Evolutionary conservation across 1,140 invertebrate species (phyloP), one percentile per base, ranked within the genome.

Genomic region (Agrypnia vestita): DNA sequence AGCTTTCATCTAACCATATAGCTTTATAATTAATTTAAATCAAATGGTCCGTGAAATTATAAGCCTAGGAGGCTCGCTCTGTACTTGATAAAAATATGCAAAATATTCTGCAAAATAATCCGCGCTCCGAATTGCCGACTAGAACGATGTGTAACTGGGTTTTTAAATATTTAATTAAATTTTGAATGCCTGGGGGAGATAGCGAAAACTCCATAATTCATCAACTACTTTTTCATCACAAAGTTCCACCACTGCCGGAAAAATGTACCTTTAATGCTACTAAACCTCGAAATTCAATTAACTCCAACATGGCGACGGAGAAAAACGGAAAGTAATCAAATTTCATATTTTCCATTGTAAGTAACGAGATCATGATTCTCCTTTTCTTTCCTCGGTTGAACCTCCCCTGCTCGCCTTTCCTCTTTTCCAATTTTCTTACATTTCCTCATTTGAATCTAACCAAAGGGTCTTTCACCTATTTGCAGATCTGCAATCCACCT

Each of bases 271-370:
- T 47, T 59, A 49, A 47, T 62, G 78, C 78, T 25, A 73, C 67
- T 79, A 79, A 79, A 72, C 78, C 78, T 62, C 78, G 35, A 55
- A 79, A 79, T 79, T 79, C 78, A 79, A 79, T 79, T 79, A 79
- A 79, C 78, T 73, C 44, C 62, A 79, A 79, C 78, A 62, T 15
- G 78, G 78, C 71, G 71, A 71, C 71, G 78, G 53, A 3, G 78
- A 15, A 61, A 73, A 69, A 69, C 64, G 64, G 44, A 69, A 69
- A 69, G 21, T 69, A 69, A 69, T 69, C 64, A 69, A 69, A 69
- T 69, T 69, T 69, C 35, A 69, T 69, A 69, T 69, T 69, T 62
- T 69, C 64, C 64, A 69, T 69, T 69, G 43, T 49, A 49, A 49
- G 64, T 69, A 47, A 69, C 64, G 64, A 69, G 64, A 69, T 69